Base-by-base conservation (phyloP, 2,113 vertebrate species). In the Felis chaus region DNA sequence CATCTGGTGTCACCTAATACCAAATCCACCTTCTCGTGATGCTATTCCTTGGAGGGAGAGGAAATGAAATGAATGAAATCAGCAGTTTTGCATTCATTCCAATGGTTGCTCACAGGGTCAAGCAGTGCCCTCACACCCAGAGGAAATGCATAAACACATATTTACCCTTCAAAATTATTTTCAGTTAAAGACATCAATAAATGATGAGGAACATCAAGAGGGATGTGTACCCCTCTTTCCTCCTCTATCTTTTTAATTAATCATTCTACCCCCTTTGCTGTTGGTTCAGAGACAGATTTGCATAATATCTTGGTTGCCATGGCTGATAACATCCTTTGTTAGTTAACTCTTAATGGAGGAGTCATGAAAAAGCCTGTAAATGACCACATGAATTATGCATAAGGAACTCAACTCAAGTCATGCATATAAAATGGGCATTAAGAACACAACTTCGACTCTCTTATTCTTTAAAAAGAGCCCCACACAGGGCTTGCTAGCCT, bases 341-440 rank as follows among this genome's bases (percentile, higher is more conserved):
- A 83, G 92, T 97, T 98, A 91, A 78, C 88, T 86, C 95, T 97
- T 97, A 89, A 71, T 96, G 95, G 65, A 92, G 53, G 45, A 93
- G 79, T 87, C 74, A 3, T 91, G 90, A 92, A 97, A 98, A 95
- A 98, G 78, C 68, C 85, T 82, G 33, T 81, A 96, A 98, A 96
- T 95, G 95, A 95, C 94, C 57, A 1, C 27, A 97, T 98, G 97
- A 97, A 98, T 98, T 98, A 98, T 98, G 95, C 79, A 98, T 96
- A 76, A 97, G 92, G 69, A 90, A 94, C 90, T 98, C 80, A 94
- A 45, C 82, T 92, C 91, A 97, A 98, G 95, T 94, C 98, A 97
- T 98, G 98, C 97, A 98, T 98, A 71, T 81, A 97, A 96, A 98
- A 98, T 96, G 39, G 82, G 21, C 83, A 98, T 97, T 96, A 96